phyloP scores from a whole-genome alignment of 1,140 invertebrate genomes.

The Caligus rogercresseyi region DNA sequence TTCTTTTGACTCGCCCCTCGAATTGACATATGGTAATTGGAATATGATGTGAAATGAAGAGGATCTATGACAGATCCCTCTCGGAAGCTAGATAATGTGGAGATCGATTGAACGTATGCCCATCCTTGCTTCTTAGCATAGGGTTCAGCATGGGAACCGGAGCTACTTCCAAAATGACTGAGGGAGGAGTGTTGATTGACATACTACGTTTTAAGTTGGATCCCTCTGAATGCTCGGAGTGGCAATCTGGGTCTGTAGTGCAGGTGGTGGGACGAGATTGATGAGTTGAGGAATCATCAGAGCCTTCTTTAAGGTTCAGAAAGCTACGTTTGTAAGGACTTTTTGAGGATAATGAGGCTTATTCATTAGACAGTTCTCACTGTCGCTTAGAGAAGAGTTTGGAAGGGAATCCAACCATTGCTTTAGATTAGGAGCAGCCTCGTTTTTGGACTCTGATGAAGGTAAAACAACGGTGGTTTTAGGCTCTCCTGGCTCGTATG shows the following conservation, averaged over 20 bases:
- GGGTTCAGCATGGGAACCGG: conserved; percentile 3
- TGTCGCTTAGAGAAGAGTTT: background rate
- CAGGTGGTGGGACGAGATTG: conserved; percentile 7
- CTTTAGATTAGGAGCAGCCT: background rate
- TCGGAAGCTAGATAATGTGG: background rate
- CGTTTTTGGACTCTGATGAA: no score
- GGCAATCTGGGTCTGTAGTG: conserved; percentile 1
- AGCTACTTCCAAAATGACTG: background rate
- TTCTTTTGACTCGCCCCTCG: background rate
- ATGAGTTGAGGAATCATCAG: conserved; percentile 7
- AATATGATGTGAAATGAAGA: background rate
- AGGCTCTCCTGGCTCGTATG: conserved; percentile 2
- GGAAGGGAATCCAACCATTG: conserved; percentile 16
- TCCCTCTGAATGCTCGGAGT: background rate
- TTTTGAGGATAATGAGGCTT: conserved; percentile 14
- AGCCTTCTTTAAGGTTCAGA: conserved; percentile 6
- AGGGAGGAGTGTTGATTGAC: background rate
- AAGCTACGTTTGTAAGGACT: conserved; percentile 18
- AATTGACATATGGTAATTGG: background rate
- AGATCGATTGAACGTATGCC: conserved; percentile 2
- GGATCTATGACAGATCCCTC: background rate
- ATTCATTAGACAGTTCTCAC: background rate
- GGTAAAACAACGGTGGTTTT: no score
- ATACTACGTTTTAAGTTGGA: conserved; percentile 1
- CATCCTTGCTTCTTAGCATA: no score